A percentile compares a stretch with the other conserved stretches of the same genome.
phyloP scores from a whole-genome alignment of 1,140 invertebrate genomes.

The Aplysia californica region DNA sequence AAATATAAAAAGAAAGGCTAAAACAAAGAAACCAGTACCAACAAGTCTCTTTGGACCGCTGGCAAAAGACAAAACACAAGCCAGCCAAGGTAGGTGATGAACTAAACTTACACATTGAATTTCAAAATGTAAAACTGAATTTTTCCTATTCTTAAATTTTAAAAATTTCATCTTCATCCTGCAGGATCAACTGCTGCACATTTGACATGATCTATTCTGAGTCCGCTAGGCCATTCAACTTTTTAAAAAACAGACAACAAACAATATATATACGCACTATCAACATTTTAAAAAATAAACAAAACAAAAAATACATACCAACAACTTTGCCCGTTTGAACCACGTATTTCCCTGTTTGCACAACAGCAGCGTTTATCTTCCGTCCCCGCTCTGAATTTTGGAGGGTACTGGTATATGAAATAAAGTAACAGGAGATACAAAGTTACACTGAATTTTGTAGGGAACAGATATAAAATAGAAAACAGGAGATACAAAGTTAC shows the following conservation, averaged over 20 bases:
- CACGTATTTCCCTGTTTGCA: constrained; percentile 89
- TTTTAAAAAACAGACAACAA: too few relatives aligned
- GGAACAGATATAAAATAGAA: too few relatives aligned
- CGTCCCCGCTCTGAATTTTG: constrained; percentile 92
- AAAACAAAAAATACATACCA: constrained; percentile 43
- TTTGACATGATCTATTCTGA: too few relatives aligned
- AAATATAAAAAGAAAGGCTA: not conserved
- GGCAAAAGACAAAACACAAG: not conserved
- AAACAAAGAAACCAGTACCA: not conserved
- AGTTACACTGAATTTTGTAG: too few relatives aligned
- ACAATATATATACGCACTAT: too few relatives aligned
- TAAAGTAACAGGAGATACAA: too few relatives aligned
- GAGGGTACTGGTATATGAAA: constrained; percentile 95
- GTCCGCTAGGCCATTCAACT: too few relatives aligned
- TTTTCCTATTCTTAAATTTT: not conserved
- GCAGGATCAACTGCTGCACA: not conserved
- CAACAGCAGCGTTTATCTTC: constrained; percentile 92
- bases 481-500: too few relatives aligned
- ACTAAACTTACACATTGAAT: too few relatives aligned
- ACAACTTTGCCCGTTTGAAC: constrained; percentile 81
- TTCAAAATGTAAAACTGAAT: not conserved
- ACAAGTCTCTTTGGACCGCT: not conserved
- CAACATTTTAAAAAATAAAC: too few relatives aligned
- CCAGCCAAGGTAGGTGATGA: too few relatives aligned
- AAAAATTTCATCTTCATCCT: not conserved